A percentile compares a stretch with the other conserved stretches of the same genome.
Evolutionary conservation across 2,888 invertebrate genomes (phyloP).

Genomic region (Hirudinaria manillensis): DNA sequence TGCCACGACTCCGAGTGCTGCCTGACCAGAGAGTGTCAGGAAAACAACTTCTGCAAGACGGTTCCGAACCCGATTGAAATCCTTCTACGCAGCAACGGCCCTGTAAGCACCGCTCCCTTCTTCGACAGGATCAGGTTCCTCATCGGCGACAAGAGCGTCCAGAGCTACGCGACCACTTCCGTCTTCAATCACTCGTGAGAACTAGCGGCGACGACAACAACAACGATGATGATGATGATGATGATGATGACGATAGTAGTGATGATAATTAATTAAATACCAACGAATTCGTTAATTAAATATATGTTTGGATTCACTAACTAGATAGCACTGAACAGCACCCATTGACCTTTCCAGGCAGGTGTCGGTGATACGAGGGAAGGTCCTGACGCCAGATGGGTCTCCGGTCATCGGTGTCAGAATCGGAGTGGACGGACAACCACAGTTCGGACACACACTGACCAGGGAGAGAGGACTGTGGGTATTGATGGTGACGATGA

Average conservation of each 20-base stretch:
- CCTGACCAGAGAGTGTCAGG: constrained; percentile 68
- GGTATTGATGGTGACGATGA: constrained; percentile 41
- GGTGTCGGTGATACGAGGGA: constrained; percentile 95
- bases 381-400: constrained; percentile 87
- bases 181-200: constrained; percentile 96
- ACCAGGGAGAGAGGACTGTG: constrained; percentile 54
- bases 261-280: too few species aligned
- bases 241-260: too few species aligned
- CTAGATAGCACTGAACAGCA: too few species aligned
- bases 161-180: constrained; percentile 93
- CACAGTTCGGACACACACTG: constrained; percentile 84
- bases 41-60: constrained; percentile 87
- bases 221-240: too few species aligned
- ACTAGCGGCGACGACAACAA: background rate
- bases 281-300: too few species aligned
- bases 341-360: constrained; percentile 64
- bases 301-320: too few species aligned
- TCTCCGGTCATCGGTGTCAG: constrained; percentile 93
- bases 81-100: constrained; percentile 86
- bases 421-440: constrained; percentile 84
- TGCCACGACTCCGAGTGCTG: constrained; percentile 99
- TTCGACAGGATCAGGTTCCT: constrained; percentile 95
- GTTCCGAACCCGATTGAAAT: constrained; percentile 95
- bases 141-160: constrained; percentile 95
- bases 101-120: constrained; percentile 91